Evolutionary conservation across 2,888 invertebrate genomes (phyloP).

Genomic region (Eutolmus rufibarbis): DNA sequence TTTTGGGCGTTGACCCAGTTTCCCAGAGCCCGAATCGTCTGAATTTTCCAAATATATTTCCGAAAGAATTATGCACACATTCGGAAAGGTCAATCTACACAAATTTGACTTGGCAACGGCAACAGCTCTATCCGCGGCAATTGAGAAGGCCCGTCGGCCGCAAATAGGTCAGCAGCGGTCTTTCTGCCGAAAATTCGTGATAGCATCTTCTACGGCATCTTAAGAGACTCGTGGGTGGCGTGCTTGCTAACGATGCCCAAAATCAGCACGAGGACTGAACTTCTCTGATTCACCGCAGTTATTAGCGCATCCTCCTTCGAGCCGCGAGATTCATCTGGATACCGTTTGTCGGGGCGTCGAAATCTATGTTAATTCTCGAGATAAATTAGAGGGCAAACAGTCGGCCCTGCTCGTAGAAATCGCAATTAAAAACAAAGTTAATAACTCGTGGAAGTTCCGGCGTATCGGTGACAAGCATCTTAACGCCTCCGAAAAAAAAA

Average conservation of each 20-base stretch:
- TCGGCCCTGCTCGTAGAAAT: background rate
- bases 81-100: constrained; percentile 24
- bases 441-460: constrained; percentile 11
- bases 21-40: background rate
- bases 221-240: background rate
- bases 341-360: background rate
- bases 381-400: constrained; percentile 3
- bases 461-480: constrained; percentile 6
- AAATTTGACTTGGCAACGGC: background rate
- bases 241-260: background rate
- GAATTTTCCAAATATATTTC: background rate
- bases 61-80: background rate
- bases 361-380: constrained; percentile 10
- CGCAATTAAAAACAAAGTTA: constrained; percentile 32
- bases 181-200: background rate
- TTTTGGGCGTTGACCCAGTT: constrained; percentile 7
- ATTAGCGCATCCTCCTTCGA: constrained; percentile 6
- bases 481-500: constrained; percentile 12
- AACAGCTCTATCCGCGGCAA: background rate
- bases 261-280: background rate
- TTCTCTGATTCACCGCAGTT: background rate
- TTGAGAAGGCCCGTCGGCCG: background rate
- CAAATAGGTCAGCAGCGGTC: constrained; percentile 4
- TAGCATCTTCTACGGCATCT: constrained; percentile 10
- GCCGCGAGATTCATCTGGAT: background rate